Percentiles rank a stretch among this genome's conserved stretches.
Conservation (phyloP, 2,113 vertebrate species). For the Vireo altiloquus region DNA sequence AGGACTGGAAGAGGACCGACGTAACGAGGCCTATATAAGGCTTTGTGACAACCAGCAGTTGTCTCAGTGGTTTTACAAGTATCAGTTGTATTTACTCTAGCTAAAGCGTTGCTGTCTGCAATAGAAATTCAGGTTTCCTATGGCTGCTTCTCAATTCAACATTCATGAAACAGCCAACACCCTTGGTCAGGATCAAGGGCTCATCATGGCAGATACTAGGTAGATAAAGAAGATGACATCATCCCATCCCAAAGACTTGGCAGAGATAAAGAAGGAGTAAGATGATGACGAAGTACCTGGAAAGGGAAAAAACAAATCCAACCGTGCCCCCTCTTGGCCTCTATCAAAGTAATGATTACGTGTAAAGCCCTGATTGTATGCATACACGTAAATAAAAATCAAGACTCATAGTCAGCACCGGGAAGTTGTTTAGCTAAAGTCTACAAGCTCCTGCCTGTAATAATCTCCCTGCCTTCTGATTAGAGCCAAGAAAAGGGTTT, state of each 20-base stretch:
- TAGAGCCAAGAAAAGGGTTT: constrained; percentile 10
- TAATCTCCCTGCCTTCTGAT: constrained; percentile 34
- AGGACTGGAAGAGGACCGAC: neutral
- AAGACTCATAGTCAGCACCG: neutral
- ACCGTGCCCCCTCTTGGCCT: neutral
- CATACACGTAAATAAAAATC: neutral
- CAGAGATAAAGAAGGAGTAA: constrained; percentile 26
- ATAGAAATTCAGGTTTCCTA: constrained; percentile 1
- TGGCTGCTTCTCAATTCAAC: neutral
- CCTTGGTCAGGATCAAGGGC: constrained; percentile 25
- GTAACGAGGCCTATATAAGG: neutral
- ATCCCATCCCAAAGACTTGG: neutral
- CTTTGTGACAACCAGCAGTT: constrained; percentile 6
- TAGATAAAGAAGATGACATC: constrained; percentile 33
- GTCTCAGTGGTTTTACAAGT: constrained; percentile 18
- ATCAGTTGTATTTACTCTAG: constrained; percentile 26
- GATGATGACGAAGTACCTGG: neutral
- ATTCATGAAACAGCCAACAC: constrained; percentile 28
- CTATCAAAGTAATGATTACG: neutral
- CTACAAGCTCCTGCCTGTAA: constrained; percentile 39
- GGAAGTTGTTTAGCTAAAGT: constrained; percentile 27
- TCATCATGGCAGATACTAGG: neutral
- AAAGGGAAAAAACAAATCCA: constrained; percentile 20
- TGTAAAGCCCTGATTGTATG: neutral
- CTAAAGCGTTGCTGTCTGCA: neutral